Evolutionary conservation across 2,888 invertebrate species (phyloP), one percentile per base, ranked within the genome.

Genomic region (Drosophila basisetae): DNA sequence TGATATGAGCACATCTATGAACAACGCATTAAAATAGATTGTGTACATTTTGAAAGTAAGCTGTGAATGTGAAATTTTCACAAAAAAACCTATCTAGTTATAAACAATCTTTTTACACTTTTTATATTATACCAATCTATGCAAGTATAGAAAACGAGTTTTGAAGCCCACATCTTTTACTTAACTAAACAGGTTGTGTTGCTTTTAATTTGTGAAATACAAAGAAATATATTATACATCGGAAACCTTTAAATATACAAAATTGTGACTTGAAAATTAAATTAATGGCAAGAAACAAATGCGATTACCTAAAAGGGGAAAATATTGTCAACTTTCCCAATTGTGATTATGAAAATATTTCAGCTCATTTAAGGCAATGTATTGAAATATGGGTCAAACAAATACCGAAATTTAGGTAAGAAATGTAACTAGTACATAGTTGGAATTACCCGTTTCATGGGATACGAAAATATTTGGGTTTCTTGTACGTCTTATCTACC

Each of bases 401-500:
- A 37, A 31, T 2, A 7, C n/a, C 13, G 18, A 37, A 11, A 30
- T 59, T 33, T 28, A 25, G 64, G 59, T 25, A 25, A 47, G 16
- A 47, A 47, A 47, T 25, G 25, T n/a, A 28, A 47, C n/a, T 49
- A 28, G 49, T 43, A 41, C 18, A 25, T 30, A 50, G 31, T 39
- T 49, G 37, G 5, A 52, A 50, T 35, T 70, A n/a, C 25, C 16
- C 35, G 58, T 31, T 11, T n/a, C 33, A 16, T 11, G 37, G n/a
- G 52, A 63, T 35, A 59, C 18, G n/a, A 28, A 37, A 56, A 76
- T 55, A 58, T 33, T 30, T 63, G 39, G 50, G 18, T 18, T 60
- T 68, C 58, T 35, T 30, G 22, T 37, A 35, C 60, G 52, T 55
- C 70, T 72, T 89, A 84, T 84, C 91, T 66, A 52, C 50, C 52